phyloP scores from a whole-genome alignment of 2,888 invertebrate species.

The Malacosoma neustria region DNA sequence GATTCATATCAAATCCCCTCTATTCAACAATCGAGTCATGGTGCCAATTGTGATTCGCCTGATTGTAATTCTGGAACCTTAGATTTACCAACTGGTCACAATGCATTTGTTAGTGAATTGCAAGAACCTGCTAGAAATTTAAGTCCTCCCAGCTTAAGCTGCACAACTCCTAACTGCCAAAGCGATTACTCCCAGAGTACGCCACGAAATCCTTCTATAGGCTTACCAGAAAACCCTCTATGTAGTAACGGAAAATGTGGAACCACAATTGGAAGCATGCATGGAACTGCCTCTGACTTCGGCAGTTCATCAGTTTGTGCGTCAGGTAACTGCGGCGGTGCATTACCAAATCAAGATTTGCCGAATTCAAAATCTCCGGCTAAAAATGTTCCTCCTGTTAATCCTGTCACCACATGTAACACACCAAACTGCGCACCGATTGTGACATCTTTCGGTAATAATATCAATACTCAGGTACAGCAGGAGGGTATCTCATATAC shows the following conservation, averaged over 20 bases:
- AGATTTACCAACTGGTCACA: constrained; percentile 7
- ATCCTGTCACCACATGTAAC: constrained; percentile 1
- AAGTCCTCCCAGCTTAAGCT: constrained; percentile 37
- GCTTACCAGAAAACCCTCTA: constrained; percentile 3
- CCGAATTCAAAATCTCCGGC: neutral
- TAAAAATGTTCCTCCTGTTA: neutral
- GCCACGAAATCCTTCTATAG: constrained; percentile 3
- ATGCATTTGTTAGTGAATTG: constrained; percentile 12
- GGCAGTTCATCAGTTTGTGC: constrained; percentile 13
- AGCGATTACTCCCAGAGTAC: neutral
- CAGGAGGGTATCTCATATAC: neutral
- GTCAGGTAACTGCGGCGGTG: constrained; percentile 20
- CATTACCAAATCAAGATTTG: neutral
- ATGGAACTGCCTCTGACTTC: neutral
- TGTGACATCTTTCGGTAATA: neutral
- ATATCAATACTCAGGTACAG: no score
- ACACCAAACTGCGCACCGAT: neutral
- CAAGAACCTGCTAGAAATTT: constrained; percentile 34
- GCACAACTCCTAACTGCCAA: constrained; percentile 16
- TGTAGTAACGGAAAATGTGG: constrained; percentile 7
- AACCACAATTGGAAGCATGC: neutral
- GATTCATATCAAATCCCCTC: constrained; percentile 3
- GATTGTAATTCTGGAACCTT: constrained; percentile 17
- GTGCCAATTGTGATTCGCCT: constrained; percentile 16
- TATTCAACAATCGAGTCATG: constrained; percentile 5